Evolutionary conservation across 2,888 invertebrate genomes (phyloP).

Genomic region (Dryobota labecula): DNA sequence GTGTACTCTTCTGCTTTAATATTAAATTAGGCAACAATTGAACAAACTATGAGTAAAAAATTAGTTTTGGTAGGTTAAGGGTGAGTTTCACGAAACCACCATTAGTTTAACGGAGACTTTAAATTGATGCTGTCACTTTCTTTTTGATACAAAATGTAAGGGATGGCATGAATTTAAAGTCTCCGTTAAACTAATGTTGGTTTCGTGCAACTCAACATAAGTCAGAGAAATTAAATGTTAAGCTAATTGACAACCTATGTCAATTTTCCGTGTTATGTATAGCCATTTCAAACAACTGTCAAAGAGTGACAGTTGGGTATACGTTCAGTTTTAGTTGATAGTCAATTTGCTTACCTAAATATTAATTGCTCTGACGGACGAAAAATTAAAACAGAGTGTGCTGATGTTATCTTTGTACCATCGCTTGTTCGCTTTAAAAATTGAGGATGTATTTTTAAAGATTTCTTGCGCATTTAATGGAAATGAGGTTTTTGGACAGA

Average conservation of each 20-base stretch:
- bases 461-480: background rate
- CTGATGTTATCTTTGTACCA: background rate
- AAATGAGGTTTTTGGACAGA: background rate
- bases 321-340: background rate
- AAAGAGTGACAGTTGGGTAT: background rate
- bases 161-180: too few species aligned
- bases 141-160: too few species aligned
- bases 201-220: too few species aligned
- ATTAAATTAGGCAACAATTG: background rate
- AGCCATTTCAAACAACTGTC: background rate
- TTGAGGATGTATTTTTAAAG: background rate
- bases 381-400: background rate
- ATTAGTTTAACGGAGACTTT: too few species aligned
- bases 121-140: too few species aligned
- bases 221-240: background rate
- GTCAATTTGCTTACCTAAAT: background rate
- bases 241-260: background rate
- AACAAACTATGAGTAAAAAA: background rate
- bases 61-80: background rate
- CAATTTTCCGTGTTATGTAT: background rate
- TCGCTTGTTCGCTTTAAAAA: background rate
- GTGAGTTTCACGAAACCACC: too few species aligned
- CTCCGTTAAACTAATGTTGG: too few species aligned
- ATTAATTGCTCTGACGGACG: background rate
- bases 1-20: conserved; percentile 20